phyloP scores from a whole-genome alignment of 2,797 vertebrate species.

The Nyctibius grandis region DNA sequence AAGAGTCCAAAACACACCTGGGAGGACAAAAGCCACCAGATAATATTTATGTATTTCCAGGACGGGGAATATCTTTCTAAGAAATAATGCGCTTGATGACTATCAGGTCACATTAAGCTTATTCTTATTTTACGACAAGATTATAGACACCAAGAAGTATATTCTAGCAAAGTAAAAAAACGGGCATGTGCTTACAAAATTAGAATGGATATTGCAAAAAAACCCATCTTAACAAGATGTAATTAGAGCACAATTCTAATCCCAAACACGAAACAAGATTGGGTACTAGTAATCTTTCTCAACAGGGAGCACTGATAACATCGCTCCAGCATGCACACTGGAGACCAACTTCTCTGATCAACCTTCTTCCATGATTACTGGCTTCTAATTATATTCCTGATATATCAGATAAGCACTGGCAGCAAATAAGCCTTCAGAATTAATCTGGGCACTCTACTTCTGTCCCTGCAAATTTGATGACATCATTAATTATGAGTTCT shows the following conservation, averaged over 20 bases:
- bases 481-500: neutral
- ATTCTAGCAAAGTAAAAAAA: neutral
- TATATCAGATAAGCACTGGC: neutral
- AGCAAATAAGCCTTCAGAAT: neutral
- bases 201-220: neutral
- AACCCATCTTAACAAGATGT: neutral
- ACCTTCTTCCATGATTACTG: neutral
- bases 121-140: neutral
- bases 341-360: neutral
- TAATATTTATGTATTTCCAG: neutral
- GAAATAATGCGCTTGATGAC: neutral
- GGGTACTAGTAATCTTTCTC: neutral
- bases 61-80: neutral
- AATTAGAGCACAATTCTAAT: neutral
- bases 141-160: neutral
- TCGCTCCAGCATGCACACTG: accelerated
- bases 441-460: neutral
- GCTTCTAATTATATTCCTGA: neutral
- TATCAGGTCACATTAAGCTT: accelerated
- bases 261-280: neutral
- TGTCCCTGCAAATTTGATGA: neutral
- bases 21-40: neutral
- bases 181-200: neutral
- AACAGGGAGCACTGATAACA: neutral
- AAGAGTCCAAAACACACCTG: neutral